These are phyloP conservation scores for Cercopithecus mona DNA, from an alignment of 2,113 vertebrate species.

Conservation along the genomic window DNA sequence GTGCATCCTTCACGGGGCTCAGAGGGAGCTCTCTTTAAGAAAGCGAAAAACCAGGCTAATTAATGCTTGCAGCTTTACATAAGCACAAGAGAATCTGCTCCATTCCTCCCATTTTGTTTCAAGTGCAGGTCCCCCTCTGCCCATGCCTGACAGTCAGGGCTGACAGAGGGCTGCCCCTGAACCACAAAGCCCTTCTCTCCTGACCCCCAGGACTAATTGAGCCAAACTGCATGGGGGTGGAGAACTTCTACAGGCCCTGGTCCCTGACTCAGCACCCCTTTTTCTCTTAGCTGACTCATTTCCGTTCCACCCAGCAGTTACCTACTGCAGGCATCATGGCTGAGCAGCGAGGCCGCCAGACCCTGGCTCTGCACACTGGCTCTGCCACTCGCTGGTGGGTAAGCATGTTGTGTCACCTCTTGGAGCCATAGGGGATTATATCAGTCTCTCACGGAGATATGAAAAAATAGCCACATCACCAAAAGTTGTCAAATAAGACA, in stretches of 20 bases:
- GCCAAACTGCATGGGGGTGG: rapidly evolving
- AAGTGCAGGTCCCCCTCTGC: not conserved
- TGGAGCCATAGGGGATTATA: not conserved
- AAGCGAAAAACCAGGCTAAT: not conserved
- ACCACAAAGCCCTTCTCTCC: not conserved
- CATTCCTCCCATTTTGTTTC: not conserved
- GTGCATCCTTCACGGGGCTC: not conserved
- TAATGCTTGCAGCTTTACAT: not conserved
- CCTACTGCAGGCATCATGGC: rapidly evolving
- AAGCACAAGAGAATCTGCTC: not conserved
- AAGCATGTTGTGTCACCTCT: not conserved
- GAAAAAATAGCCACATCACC: not conserved
- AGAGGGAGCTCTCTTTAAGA: not conserved
- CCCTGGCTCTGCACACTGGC: rapidly evolving
- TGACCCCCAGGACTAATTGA: not conserved
- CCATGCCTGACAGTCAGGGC: not conserved
- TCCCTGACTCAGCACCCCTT: not conserved
- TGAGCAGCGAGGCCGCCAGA: not conserved
- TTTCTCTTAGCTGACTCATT: not conserved
- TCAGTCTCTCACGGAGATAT: not conserved
- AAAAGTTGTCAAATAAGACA: not conserved
- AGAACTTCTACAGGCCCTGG: not conserved
- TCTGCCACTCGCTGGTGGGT: not conserved
- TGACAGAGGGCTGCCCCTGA: not conserved
- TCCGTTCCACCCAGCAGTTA: too few relatives aligned